phyloP scores from a whole-genome alignment of 2,113 vertebrate genomes.

The Aphyosemion australe region DNA sequence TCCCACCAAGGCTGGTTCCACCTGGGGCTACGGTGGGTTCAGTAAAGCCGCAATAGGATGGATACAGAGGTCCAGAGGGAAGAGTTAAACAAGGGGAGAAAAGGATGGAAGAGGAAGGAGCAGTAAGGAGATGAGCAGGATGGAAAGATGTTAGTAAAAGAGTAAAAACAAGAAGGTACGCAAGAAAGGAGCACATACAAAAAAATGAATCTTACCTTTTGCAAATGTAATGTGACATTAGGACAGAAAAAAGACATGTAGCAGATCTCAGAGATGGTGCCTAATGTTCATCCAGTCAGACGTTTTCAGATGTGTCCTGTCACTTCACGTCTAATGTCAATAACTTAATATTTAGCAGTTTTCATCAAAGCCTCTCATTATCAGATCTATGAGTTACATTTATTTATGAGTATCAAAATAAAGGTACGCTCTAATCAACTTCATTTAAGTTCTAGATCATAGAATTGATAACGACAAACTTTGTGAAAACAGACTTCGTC shows the following conservation, averaged over 20 bases:
- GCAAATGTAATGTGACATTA: conserved; percentile 38
- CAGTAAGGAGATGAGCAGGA: neutral
- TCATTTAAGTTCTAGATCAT: too few species aligned
- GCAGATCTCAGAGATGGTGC: too few species aligned
- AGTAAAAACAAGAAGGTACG: neutral
- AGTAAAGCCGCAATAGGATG: conserved; percentile 22
- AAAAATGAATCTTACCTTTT: conserved; percentile 77
- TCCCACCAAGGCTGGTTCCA: conserved; percentile 54
- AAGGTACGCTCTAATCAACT: too few species aligned
- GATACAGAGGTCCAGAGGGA: conserved; percentile 24
- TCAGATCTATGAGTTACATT: conserved; percentile 34
- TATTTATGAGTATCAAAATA: too few species aligned
- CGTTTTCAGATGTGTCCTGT: conserved; percentile 8
- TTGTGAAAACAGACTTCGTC: conserved; percentile 46
- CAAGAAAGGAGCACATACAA: conserved; percentile 39
- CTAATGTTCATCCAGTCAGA: neutral
- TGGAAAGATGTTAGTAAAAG: conserved; percentile 24
- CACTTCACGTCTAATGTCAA: conserved; percentile 10
- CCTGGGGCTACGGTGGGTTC: conserved; percentile 56
- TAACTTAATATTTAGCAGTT: conserved; percentile 29
- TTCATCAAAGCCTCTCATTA: conserved; percentile 46
- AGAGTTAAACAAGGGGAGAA: too few species aligned
- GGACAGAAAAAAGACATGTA: neutral
- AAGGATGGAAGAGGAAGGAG: conserved; percentile 11
- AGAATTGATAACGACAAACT: conserved; percentile 39